Percentiles rank a stretch among this genome's conserved stretches.
Conservation (phyloP, 2,797 vertebrate genomes). For the Tenualosa thibaudeaui region DNA sequence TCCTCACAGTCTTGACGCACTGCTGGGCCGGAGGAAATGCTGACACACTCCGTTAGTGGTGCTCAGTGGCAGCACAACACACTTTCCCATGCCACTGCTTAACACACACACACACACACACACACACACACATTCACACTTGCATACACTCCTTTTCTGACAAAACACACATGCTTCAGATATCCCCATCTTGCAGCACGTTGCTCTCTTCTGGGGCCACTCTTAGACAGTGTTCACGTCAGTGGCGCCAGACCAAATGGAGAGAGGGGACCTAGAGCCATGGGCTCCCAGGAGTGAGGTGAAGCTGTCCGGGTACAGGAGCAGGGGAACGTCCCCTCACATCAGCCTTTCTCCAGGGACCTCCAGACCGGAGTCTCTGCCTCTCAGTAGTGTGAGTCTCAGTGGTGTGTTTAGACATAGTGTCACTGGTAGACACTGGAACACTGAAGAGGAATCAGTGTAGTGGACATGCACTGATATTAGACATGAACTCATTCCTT, state of each 20-base stretch:
- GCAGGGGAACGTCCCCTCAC: not conserved
- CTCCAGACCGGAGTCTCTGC: not conserved
- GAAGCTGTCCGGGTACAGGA: not conserved
- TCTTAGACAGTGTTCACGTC: not conserved
- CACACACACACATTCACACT: constrained; percentile 4
- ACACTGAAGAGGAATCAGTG: not conserved
- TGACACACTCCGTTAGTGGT: constrained; percentile 38
- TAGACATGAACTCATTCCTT: constrained; percentile 1
- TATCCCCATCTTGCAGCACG: not conserved
- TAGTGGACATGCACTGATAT: not conserved
- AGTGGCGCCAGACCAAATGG: not conserved
- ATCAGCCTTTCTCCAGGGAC: not conserved
- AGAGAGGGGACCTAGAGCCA: not conserved
- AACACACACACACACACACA: constrained; percentile 25
- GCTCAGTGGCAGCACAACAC: constrained; percentile 35
- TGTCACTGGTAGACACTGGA: not conserved
- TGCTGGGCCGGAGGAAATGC: constrained; percentile 40
- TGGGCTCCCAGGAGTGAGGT: not conserved
- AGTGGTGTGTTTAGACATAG: not conserved
- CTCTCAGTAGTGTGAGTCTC: not conserved
- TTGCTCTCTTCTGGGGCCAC: not conserved
- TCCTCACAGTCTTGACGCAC: constrained; percentile 42
- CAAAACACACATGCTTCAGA: constrained; percentile 42
- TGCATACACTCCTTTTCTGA: constrained; percentile 34
- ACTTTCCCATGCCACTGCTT: constrained; percentile 27